phyloP scores from a whole-genome alignment of 2,797 vertebrate species.

The Hafferia zeledoni region DNA sequence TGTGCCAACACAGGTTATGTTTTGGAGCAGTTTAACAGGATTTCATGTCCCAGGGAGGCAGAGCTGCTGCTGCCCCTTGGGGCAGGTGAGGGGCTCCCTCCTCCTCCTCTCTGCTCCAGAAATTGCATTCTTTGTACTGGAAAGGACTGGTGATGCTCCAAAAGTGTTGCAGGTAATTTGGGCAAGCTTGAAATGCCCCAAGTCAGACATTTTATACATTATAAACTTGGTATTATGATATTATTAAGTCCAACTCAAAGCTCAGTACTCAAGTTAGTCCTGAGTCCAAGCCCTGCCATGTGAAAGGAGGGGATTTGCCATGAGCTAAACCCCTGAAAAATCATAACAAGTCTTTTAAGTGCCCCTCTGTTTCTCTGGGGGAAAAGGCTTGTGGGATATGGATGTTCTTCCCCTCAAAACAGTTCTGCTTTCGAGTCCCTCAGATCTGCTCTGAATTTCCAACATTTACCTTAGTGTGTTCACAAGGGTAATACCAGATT shows the following conservation, averaged over 20 bases:
- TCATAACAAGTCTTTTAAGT: background rate
- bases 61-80: background rate
- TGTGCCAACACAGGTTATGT: background rate
- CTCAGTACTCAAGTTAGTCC: background rate
- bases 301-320: background rate
- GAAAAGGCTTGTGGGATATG: background rate
- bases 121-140: background rate
- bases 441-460: background rate
- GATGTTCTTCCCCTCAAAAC: fast-evolving
- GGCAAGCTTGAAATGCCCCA: background rate
- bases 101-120: background rate
- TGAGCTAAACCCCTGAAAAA: background rate
- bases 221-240: background rate
- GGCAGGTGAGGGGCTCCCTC: background rate
- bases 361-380: background rate
- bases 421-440: background rate
- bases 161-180: background rate
- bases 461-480: background rate
- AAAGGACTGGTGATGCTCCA: background rate
- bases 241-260: background rate
- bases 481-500: background rate
- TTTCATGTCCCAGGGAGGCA: background rate
- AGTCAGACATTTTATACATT: background rate
- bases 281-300: background rate
- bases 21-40: background rate